These are phyloP conservation scores for Lycaena phlaeas DNA, from an alignment of 2,888 invertebrate species.

Conservation along the genomic window DNA sequence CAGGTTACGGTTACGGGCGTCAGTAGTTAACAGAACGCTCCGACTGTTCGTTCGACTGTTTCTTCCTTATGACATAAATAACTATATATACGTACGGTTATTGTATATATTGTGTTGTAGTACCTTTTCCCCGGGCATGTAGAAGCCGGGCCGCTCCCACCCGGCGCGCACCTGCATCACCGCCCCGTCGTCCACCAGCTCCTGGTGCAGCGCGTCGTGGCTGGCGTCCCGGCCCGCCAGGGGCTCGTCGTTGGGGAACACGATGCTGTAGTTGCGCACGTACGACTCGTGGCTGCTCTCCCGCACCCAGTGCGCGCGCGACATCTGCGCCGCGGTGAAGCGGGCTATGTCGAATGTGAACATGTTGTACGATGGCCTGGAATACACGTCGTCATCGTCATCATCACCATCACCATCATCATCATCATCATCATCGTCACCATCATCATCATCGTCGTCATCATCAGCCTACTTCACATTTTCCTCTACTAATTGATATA, in stretches of 20 bases:
- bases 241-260: slow-evolving; percentile 88
- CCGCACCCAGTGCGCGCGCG: slow-evolving; percentile 81
- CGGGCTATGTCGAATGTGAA: slow-evolving; percentile 89
- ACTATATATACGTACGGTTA: neutral
- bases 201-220: slow-evolving; percentile 67
- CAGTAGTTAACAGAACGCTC: too few relatives aligned
- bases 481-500: too few relatives aligned
- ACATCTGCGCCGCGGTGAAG: slow-evolving; percentile 82
- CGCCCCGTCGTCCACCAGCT: slow-evolving; percentile 82
- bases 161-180: slow-evolving; percentile 91
- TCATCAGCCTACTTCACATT: too few relatives aligned
- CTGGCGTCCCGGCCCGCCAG: slow-evolving; percentile 80
- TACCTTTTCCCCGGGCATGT: slow-evolving; percentile 64
- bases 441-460: too few relatives aligned
- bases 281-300: slow-evolving; percentile 93
- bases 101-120: too few relatives aligned
- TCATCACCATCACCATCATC: neutral
- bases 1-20: too few relatives aligned
- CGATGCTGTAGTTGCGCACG: slow-evolving; percentile 79
- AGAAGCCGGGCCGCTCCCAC: slow-evolving; percentile 93
- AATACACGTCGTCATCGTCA: too few relatives aligned
- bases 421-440: too few relatives aligned
- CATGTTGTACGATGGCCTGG: slow-evolving; percentile 86
- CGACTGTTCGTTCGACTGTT: too few relatives aligned
- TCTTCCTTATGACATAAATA: neutral